Evolutionary conservation across 2,113 vertebrate genomes (phyloP).

Genomic region (Notothenia coriiceps): DNA sequence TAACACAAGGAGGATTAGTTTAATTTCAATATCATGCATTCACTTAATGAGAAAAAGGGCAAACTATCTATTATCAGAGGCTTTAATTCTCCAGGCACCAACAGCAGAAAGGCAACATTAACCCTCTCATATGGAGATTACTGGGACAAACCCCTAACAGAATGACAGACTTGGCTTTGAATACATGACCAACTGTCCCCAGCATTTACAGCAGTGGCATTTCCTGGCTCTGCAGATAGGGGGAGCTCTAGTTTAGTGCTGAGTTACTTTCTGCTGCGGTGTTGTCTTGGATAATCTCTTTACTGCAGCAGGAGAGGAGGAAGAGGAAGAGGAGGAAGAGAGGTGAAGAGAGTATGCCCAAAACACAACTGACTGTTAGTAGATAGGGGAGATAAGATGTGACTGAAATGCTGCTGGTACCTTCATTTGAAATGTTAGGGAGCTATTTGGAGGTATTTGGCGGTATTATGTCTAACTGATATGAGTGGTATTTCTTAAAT

Average conservation of each 20-base stretch:
- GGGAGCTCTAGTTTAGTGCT: conserved; percentile 58
- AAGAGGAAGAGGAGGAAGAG: conserved; percentile 1
- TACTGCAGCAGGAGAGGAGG: conserved; percentile 36
- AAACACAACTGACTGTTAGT: background rate
- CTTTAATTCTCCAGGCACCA: background rate
- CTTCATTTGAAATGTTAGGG: background rate
- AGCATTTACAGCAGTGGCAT: background rate
- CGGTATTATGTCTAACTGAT: background rate
- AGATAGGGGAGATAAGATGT: background rate
- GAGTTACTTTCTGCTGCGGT: conserved; percentile 1
- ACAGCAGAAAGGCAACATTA: conserved; percentile 1
- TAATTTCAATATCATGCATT: conserved; percentile 28
- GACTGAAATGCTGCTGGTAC: background rate
- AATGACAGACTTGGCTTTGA: background rate
- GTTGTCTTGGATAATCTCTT: conserved; percentile 58
- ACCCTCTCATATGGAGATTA: background rate
- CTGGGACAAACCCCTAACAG: background rate
- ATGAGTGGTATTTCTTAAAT: background rate
- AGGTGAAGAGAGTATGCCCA: background rate
- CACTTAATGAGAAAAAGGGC: conserved; percentile 27
- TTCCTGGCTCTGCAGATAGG: background rate
- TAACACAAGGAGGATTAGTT: conserved; percentile 40
- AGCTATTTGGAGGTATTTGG: conserved; percentile 9
- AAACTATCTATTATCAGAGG: conserved; percentile 3
- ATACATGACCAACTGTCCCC: background rate